These are phyloP conservation scores for Deladenus siricidicola DNA, from an alignment of 2,888 invertebrate genomes.

Conservation along the genomic window DNA sequence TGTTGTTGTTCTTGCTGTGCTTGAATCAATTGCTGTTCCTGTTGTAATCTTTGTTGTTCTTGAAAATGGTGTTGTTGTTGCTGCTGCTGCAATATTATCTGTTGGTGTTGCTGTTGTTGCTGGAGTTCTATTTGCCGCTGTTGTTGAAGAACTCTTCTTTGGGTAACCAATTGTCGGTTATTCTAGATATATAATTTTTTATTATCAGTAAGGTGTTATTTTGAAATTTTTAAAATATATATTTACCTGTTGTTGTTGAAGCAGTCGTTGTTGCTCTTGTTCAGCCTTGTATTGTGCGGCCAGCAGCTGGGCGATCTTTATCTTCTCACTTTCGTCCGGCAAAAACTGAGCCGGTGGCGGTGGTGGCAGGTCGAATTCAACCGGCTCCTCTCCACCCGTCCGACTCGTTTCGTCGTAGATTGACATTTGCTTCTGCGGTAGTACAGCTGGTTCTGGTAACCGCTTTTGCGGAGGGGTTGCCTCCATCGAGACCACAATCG, in stretches of 20 bases:
- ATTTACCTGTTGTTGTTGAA: slow-evolving; percentile 2
- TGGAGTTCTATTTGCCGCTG: too few relatives aligned
- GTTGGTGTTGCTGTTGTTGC: slow-evolving; percentile 14
- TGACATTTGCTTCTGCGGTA: neutral
- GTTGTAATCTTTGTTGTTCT: neutral
- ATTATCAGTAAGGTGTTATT: too few relatives aligned
- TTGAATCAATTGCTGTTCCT: neutral
- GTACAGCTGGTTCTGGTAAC: too few relatives aligned
- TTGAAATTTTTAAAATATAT: too few relatives aligned
- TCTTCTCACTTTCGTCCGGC: slow-evolving; percentile 21
- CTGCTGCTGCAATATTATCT: slow-evolving; percentile 7
- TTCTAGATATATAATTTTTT: too few relatives aligned
- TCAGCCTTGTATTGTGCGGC: slow-evolving; percentile 1
- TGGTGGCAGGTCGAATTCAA: slow-evolving; percentile 25
- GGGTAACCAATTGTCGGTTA: too few relatives aligned
- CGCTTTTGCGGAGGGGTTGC: neutral
- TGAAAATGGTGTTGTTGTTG: neutral
- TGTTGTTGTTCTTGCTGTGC: slow-evolving; percentile 17
- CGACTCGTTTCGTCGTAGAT: neutral
- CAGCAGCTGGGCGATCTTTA: slow-evolving; percentile 5
- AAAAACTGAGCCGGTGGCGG: slow-evolving; percentile 33
- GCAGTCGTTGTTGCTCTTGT: slow-evolving; percentile 3
- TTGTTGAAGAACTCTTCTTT: too few relatives aligned
- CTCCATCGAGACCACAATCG: neutral
- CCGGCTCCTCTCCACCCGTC: neutral